These are phyloP conservation scores for Tachina grossa DNA, from an alignment of 2,888 invertebrate species.

Conservation along the genomic window DNA sequence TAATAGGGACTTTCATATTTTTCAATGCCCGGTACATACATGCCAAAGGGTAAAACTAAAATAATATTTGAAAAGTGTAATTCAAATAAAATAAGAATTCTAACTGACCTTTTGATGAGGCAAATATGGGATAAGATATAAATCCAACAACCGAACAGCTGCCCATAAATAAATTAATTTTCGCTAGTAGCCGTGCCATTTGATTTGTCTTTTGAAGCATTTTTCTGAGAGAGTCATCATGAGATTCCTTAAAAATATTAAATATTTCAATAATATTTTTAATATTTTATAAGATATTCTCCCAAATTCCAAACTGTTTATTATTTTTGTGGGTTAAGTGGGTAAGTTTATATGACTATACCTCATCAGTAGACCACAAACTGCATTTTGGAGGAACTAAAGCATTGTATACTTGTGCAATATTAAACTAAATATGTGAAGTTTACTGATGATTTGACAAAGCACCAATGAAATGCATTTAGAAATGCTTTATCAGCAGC, in stretches of 20 bases:
- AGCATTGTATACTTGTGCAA: too few relatives aligned
- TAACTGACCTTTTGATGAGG: conserved; percentile 74
- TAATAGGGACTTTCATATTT: conserved; percentile 70
- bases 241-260: conserved; percentile 63
- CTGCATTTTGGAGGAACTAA: too few relatives aligned
- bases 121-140: conserved; percentile 76
- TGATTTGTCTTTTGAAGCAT: conserved; percentile 73
- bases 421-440: too few relatives aligned
- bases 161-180: conserved; percentile 77
- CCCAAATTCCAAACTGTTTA: background rate
- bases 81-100: too few relatives aligned
- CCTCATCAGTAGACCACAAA: too few relatives aligned
- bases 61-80: background rate
- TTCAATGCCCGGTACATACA: conserved; percentile 73
- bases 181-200: conserved; percentile 73
- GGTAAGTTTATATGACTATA: too few relatives aligned
- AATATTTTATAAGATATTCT: too few relatives aligned
- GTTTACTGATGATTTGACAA: too few relatives aligned
- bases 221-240: conserved; percentile 67
- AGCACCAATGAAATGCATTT: too few relatives aligned
- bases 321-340: too few relatives aligned
- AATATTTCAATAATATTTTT: too few relatives aligned
- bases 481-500: too few relatives aligned
- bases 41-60: conserved; percentile 64
- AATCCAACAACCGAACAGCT: conserved; percentile 76